A percentile compares a stretch with the other conserved stretches of the same genome.
Conservation (phyloP, 1,140 invertebrate genomes). For the Leptopilina clavipes region DNA sequence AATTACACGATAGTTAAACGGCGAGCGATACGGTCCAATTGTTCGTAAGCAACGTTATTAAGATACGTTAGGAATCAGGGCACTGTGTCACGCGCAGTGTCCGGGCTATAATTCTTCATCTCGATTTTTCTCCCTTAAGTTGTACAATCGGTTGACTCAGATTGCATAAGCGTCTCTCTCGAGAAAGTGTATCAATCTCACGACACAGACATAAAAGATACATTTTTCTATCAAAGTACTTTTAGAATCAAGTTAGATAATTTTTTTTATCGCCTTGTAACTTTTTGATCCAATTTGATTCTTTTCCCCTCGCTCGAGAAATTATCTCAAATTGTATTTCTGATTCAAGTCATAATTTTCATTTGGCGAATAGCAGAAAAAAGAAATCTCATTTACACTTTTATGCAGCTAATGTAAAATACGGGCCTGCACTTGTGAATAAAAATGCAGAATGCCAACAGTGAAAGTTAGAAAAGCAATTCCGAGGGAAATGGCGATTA, state of each 20-base stretch:
- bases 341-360: background rate
- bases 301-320: background rate
- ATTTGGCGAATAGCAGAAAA: background rate
- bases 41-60: conserved; percentile 39
- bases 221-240: no score
- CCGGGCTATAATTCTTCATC: conserved; percentile 41
- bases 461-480: conserved; percentile 52
- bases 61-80: conserved; percentile 47
- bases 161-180: conserved; percentile 54
- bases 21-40: conserved; percentile 50
- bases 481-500: conserved; percentile 47
- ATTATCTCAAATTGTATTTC: background rate
- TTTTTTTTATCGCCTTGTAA: background rate
- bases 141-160: conserved; percentile 34
- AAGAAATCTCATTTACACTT: background rate
- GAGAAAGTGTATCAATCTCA: conserved; percentile 50
- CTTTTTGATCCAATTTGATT: no score
- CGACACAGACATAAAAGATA: no score
- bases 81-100: conserved; percentile 52
- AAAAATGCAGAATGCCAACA: conserved; percentile 31
- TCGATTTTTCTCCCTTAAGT: conserved; percentile 46
- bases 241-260: conserved; percentile 17
- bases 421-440: background rate
- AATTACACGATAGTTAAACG: conserved; percentile 31
- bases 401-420: background rate